Evolutionary conservation across 2,888 invertebrate genomes (phyloP).

Genomic region (Drosophila austrosaltans): DNA sequence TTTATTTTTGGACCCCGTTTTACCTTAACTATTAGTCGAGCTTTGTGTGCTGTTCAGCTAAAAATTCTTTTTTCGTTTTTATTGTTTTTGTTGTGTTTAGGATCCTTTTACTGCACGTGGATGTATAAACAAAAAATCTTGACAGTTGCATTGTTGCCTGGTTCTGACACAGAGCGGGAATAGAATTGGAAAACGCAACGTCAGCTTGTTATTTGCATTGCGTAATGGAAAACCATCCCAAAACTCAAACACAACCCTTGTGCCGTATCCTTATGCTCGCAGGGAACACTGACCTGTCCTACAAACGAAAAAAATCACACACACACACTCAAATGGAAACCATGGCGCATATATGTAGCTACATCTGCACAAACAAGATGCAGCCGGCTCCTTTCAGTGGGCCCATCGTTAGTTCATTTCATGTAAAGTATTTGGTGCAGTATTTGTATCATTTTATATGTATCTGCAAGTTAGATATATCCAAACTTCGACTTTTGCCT

Average conservation of each 20-base stretch:
- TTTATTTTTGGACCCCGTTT: conserved; percentile 35
- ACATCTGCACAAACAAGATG: conserved; percentile 72
- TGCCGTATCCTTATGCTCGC: conserved; percentile 43
- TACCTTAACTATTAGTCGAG: conserved; percentile 71
- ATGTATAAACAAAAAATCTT: conserved; percentile 58
- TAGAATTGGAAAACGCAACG: conserved; percentile 8
- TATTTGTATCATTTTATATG: conserved; percentile 9
- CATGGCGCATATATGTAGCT: conserved; percentile 14
- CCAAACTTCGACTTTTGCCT: conserved; percentile 27
- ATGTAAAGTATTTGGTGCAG: background rate
- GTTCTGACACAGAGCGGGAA: conserved; percentile 41
- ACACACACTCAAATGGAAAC: conserved; percentile 19
- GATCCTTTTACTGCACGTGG: conserved; percentile 58
- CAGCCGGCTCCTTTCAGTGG: conserved; percentile 55
- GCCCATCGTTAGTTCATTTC: conserved; percentile 5
- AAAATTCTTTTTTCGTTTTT: conserved; percentile 34
- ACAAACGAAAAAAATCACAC: conserved; percentile 54
- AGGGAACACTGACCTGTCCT: conserved; percentile 71
- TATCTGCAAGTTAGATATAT: conserved; percentile 56
- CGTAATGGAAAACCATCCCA: conserved; percentile 64
- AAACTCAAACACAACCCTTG: conserved; percentile 20
- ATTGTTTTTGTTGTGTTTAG: conserved; percentile 40
- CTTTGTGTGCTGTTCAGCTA: conserved; percentile 42
- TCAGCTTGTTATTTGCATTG: conserved; percentile 69
- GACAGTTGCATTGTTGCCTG: conserved; percentile 77